Percentiles rank a stretch among this genome's conserved stretches.
phyloP scores from a whole-genome alignment of 2,113 vertebrate species.

The Chrysochloris asiatica region DNA sequence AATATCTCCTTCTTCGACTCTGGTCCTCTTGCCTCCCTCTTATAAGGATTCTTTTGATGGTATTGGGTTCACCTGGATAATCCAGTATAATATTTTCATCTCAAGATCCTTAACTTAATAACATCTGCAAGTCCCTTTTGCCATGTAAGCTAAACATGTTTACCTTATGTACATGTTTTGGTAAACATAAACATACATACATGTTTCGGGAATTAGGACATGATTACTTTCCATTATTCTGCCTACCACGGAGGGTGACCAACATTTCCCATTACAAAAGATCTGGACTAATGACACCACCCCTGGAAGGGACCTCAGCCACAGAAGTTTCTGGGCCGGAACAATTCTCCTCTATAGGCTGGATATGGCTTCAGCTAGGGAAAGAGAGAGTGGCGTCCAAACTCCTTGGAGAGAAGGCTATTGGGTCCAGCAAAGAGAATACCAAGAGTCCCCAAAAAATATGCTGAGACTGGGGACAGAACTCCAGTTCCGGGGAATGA shows the following conservation, averaged over 20 bases:
- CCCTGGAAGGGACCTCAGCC: background rate
- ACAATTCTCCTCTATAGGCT: background rate
- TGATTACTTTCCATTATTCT: background rate
- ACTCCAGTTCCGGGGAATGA: background rate
- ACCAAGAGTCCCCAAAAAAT: background rate
- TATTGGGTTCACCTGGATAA: background rate
- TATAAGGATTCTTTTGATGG: background rate
- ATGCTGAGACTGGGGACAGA: background rate
- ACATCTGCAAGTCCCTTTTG: background rate
- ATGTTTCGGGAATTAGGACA: background rate
- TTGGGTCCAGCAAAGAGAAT: background rate
- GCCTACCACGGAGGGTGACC: background rate
- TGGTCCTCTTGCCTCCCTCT: background rate
- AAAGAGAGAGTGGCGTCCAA: background rate
- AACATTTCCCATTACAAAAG: background rate
- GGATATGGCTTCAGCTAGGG: background rate
- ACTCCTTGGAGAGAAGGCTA: background rate
- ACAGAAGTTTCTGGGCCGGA: background rate
- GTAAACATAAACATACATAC: background rate
- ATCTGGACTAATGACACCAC: background rate
- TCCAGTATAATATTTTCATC: background rate
- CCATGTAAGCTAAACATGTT: too few species aligned
- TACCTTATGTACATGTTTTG: too few species aligned
- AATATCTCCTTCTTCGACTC: background rate
- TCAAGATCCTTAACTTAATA: background rate